These are phyloP conservation scores for Spialia ferax DNA, from an alignment of 2,888 invertebrate species.

Conservation along the genomic window DNA sequence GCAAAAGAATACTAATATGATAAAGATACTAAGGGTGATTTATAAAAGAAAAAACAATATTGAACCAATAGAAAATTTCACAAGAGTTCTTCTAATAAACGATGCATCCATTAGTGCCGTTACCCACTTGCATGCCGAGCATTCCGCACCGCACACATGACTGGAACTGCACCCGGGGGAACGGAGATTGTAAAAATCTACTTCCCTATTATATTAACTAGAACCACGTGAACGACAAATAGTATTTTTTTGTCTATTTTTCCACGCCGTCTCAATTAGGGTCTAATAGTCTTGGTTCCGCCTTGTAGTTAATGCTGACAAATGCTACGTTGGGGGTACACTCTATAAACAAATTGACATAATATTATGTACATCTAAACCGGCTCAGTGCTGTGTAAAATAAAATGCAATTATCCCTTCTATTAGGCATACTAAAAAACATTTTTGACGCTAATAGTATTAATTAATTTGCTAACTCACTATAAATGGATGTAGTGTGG, in stretches of 20 bases:
- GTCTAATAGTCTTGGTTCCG: constrained; percentile 62
- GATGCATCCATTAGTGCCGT: background rate
- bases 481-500: too few species aligned
- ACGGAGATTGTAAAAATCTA: constrained; percentile 39
- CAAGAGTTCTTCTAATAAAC: constrained; percentile 11
- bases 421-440: too few species aligned
- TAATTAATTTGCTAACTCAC: too few species aligned
- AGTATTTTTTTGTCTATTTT: constrained; percentile 51
- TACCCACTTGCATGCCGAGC: constrained; percentile 5
- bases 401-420: too few species aligned
- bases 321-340: constrained; percentile 58
- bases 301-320: constrained; percentile 56
- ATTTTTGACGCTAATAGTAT: too few species aligned
- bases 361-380: too few species aligned
- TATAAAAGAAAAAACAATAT: too few species aligned
- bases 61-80: background rate
- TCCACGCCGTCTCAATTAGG: constrained; percentile 44
- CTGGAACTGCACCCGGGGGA: constrained; percentile 42
- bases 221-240: constrained; percentile 65
- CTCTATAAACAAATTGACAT: too few species aligned
- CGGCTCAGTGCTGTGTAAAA: too few species aligned
- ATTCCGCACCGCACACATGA: constrained; percentile 34
- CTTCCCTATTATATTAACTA: constrained; percentile 67
- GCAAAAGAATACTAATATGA: too few species aligned
- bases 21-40: too few species aligned